phyloP scores from a whole-genome alignment of 2,797 vertebrate species.

The Poecilia wingei region DNA sequence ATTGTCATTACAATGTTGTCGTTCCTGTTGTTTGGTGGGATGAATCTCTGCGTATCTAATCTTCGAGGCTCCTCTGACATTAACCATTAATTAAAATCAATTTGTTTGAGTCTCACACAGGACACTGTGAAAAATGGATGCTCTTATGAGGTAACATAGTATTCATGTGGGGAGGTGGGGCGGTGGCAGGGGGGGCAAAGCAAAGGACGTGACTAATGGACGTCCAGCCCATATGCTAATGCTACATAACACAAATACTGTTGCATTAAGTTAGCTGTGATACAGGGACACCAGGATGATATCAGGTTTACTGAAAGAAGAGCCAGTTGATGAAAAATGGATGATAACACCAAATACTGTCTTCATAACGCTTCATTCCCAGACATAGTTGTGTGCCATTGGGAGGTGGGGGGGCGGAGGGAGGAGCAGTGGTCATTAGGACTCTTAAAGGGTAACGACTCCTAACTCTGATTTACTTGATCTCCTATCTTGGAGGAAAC shows the following conservation, averaged over 20 bases:
- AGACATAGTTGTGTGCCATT: constrained; percentile 60
- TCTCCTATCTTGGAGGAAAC: constrained; percentile 86
- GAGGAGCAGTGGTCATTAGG: constrained; percentile 72
- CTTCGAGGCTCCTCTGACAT: constrained; percentile 62
- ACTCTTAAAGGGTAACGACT: constrained; percentile 78
- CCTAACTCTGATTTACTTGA: constrained; percentile 85
- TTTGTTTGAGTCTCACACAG: constrained; percentile 75
- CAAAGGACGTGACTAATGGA: constrained; percentile 73
- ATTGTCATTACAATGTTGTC: constrained; percentile 56
- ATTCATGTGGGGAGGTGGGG: constrained; percentile 53
- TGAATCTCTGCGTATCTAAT: constrained; percentile 70
- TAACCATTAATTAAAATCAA: constrained; percentile 79
- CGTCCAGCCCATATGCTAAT: constrained; percentile 72
- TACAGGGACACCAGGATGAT: constrained; percentile 71
- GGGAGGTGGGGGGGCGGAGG: constrained; percentile 34
- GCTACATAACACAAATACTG: constrained; percentile 71
- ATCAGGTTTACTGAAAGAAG: constrained; percentile 76
- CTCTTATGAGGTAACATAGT: constrained; percentile 73
- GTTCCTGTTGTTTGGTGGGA: constrained; percentile 53
- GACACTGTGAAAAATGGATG: constrained; percentile 77
- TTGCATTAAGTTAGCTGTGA: constrained; percentile 72
- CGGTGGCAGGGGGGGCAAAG: constrained; percentile 14
- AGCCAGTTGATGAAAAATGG: constrained; percentile 75
- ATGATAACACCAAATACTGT: constrained; percentile 71
- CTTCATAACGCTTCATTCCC: constrained; percentile 66